Evolutionary conservation across 1,140 invertebrate genomes (phyloP).

Genomic region (Macrobrachium rosenbergii): DNA sequence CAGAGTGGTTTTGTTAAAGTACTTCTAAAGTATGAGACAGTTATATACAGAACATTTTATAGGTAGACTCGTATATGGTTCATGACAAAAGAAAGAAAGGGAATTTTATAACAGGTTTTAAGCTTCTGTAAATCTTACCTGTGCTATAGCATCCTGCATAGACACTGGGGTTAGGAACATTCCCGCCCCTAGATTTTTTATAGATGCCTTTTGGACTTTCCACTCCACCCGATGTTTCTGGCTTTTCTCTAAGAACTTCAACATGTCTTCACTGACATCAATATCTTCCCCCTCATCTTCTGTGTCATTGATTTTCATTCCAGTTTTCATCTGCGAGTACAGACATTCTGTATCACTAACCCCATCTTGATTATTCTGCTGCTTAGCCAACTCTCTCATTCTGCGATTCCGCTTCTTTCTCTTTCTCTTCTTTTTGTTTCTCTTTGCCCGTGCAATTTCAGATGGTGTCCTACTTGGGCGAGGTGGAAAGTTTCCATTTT

Average conservation of each 20-base stretch:
- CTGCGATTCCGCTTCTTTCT: neutral
- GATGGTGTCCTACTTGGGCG: neutral
- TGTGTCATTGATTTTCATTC: neutral
- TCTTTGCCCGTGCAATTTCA: neutral
- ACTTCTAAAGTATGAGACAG: too few relatives aligned
- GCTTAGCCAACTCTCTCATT: neutral
- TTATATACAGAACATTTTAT: too few relatives aligned
- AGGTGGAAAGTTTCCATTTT: neutral
- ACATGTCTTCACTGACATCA: conserved; percentile 5
- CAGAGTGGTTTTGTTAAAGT: too few relatives aligned
- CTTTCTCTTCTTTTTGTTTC: conserved; percentile 9
- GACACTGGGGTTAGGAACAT: neutral
- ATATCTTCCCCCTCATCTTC: conserved; percentile 1
- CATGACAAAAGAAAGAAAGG: too few relatives aligned
- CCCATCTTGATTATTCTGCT: neutral
- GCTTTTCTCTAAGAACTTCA: neutral
- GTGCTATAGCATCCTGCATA: neutral
- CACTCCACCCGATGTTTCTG: neutral
- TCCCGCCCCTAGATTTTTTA: too few relatives aligned
- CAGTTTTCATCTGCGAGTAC: neutral
- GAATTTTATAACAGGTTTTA: too few relatives aligned
- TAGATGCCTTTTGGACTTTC: neutral
- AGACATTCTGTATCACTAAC: neutral
- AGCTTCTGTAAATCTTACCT: neutral
- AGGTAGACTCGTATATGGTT: too few relatives aligned